A percentile compares a stretch with the other conserved stretches of the same genome.
phyloP scores from a whole-genome alignment of 2,113 vertebrate species.

The Charina bottae region DNA sequence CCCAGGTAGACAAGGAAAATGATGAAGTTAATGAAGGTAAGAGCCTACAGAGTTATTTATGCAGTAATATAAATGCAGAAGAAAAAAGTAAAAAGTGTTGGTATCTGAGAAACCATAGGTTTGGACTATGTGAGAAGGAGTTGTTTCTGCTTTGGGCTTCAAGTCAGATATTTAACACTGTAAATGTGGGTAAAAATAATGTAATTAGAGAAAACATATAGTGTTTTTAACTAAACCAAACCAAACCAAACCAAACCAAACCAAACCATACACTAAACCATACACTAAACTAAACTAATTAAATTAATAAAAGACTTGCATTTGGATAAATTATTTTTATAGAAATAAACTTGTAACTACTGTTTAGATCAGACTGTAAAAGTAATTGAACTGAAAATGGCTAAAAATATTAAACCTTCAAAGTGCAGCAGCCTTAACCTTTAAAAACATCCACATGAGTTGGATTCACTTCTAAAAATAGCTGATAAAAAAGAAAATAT shows the following conservation, averaged over 20 bases:
- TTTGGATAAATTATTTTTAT: neutral
- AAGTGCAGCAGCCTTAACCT: neutral
- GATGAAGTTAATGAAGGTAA: constrained; percentile 93
- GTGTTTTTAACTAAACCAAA: too few species aligned
- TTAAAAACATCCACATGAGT: neutral
- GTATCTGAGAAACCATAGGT: neutral
- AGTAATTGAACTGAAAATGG: neutral
- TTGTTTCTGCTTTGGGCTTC: neutral
- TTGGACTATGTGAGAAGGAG: neutral
- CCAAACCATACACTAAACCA: too few species aligned
- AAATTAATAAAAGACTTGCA: neutral
- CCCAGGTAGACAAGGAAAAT: constrained; percentile 91
- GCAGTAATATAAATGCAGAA: neutral
- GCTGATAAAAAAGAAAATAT: neutral
- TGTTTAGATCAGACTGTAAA: neutral
- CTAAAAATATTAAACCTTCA: constrained; percentile 17
- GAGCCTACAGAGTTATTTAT: constrained; percentile 25
- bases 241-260: too few species aligned
- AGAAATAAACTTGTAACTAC: neutral
- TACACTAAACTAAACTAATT: neutral
- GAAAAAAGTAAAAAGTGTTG: neutral
- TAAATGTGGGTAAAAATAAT: neutral
- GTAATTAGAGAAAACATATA: neutral
- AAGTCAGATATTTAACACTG: neutral
- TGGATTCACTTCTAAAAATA: constrained; percentile 8